These are phyloP conservation scores for Burhinus oedicnemus DNA, from an alignment of 2,113 vertebrate species.

Conservation along the genomic window DNA sequence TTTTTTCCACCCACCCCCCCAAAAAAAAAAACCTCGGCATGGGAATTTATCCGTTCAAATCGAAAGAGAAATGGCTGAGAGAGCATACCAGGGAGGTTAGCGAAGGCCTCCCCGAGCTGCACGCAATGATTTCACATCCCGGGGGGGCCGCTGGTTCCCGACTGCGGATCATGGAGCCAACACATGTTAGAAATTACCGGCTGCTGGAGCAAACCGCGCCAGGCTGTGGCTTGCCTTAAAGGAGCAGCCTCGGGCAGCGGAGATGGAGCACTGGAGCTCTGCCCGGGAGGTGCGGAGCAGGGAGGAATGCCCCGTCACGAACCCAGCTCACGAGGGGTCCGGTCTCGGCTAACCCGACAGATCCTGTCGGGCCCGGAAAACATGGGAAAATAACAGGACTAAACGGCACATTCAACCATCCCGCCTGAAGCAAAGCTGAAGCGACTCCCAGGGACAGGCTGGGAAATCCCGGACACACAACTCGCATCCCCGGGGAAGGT, in stretches of 20 bases:
- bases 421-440: not conserved
- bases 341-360: rapidly evolving
- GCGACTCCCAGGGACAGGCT: rapidly evolving
- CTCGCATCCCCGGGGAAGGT: rapidly evolving
- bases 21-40: not conserved
- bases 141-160: not conserved
- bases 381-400: rapidly evolving
- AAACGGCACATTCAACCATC: rapidly evolving
- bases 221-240: not conserved
- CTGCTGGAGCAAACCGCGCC: rapidly evolving
- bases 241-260: not conserved
- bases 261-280: rapidly evolving
- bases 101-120: not conserved
- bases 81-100: not conserved
- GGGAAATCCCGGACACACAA: not conserved
- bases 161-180: not conserved
- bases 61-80: not conserved
- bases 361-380: too few species aligned
- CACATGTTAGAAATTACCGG: not conserved
- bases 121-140: not conserved
- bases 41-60: not conserved
- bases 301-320: not conserved
- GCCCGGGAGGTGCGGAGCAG: rapidly evolving
- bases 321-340: not conserved
- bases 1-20: not conserved